A percentile compares a stretch with the other conserved stretches of the same genome.
Evolutionary conservation across 1,140 invertebrate genomes (phyloP).

Genomic region (Solenopsis invicta): DNA sequence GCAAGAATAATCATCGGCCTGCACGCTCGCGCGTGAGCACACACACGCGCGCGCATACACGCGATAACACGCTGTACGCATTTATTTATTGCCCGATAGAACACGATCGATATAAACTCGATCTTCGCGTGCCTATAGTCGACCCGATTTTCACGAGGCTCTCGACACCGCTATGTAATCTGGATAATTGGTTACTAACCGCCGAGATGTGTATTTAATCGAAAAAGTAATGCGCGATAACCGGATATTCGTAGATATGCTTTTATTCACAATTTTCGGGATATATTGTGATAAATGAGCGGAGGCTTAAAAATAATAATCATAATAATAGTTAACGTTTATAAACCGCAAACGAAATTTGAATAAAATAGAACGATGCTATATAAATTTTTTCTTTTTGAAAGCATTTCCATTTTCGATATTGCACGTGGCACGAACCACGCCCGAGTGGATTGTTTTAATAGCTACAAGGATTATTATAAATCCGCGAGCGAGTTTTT

Average conservation of each 20-base stretch:
- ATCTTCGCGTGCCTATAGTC: slow-evolving; percentile 47
- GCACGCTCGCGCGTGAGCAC: neutral
- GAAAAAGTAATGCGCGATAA: slow-evolving; percentile 42
- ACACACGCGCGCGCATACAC: no score
- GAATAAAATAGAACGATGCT: neutral
- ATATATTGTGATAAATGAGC: slow-evolving; percentile 38
- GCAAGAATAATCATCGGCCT: slow-evolving; percentile 45
- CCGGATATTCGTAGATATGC: slow-evolving; percentile 16
- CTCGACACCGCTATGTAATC: slow-evolving; percentile 27
- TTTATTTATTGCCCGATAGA: slow-evolving; percentile 56
- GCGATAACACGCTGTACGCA: neutral
- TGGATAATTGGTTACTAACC: slow-evolving; percentile 42
- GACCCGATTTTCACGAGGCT: slow-evolving; percentile 49
- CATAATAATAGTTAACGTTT: slow-evolving; percentile 33
- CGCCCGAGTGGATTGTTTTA: slow-evolving; percentile 13
- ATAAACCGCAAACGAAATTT: slow-evolving; percentile 23
- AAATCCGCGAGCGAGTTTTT: neutral
- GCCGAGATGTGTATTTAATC: slow-evolving; percentile 37
- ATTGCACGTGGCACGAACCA: neutral
- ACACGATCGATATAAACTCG: slow-evolving; percentile 54
- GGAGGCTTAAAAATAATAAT: slow-evolving; percentile 11
- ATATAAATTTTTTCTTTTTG: neutral
- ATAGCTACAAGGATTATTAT: neutral
- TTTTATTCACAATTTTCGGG: slow-evolving; percentile 4
- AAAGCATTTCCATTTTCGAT: neutral